These are phyloP conservation scores for Nannoperca obscura DNA, from an alignment of 2,797 vertebrate species.

Conservation along the genomic window DNA sequence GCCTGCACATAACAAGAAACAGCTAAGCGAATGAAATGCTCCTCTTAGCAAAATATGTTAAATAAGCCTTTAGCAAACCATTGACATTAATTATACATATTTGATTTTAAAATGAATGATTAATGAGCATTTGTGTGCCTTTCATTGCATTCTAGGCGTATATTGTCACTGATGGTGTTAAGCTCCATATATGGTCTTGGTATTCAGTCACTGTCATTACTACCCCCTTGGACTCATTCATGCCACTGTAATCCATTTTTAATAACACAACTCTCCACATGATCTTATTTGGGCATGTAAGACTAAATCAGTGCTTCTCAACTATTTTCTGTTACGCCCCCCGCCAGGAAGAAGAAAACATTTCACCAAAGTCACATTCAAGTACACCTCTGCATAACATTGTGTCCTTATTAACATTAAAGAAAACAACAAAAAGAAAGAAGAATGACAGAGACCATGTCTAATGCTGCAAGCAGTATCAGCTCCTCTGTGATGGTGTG, in stretches of 20 bases:
- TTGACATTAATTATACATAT: background rate
- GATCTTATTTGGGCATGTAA: slow-evolving; percentile 34
- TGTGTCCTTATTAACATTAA: too few relatives aligned
- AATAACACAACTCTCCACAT: slow-evolving; percentile 9
- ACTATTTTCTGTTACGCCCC: too few relatives aligned
- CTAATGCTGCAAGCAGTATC: too few relatives aligned
- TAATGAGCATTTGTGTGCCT: background rate
- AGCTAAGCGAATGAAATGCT: background rate
- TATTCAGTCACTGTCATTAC: slow-evolving; percentile 21
- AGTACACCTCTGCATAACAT: too few relatives aligned
- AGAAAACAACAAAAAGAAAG: too few relatives aligned
- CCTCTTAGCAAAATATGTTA: background rate
- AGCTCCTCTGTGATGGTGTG: too few relatives aligned
- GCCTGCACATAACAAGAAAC: slow-evolving; percentile 41
- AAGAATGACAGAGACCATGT: too few relatives aligned
- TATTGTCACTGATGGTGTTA: background rate
- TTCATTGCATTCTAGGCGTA: background rate
- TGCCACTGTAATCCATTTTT: slow-evolving; percentile 33
- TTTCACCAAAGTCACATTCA: too few relatives aligned
- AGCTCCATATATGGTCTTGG: slow-evolving; percentile 26
- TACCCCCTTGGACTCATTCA: slow-evolving; percentile 10
- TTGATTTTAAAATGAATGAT: background rate
- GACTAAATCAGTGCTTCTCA: too few relatives aligned
- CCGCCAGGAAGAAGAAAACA: too few relatives aligned
- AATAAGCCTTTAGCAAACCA: background rate